Conservation (phyloP, 2,113 vertebrate genomes). For the Lasiurus cinereus region DNA sequence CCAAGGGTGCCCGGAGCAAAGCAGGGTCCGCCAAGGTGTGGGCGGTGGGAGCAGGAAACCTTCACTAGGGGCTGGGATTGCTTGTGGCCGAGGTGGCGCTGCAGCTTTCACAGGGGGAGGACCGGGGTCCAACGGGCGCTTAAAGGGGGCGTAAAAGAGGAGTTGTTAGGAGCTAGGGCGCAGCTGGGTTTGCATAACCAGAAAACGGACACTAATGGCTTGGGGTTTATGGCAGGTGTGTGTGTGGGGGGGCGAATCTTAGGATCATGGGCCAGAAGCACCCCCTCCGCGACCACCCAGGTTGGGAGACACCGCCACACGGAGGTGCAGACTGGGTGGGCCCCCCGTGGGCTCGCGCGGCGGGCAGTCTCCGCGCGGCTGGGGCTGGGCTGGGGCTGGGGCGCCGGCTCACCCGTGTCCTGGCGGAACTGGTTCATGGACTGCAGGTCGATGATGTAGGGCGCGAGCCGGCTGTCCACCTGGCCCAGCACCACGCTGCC, state of each 20-base stretch:
- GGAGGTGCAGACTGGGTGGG: background rate
- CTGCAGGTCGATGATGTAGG: slow-evolving; percentile 96
- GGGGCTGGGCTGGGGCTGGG: background rate
- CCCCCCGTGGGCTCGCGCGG: accelerated
- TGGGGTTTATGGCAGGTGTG: background rate
- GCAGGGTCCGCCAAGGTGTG: background rate
- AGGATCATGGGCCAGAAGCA: background rate
- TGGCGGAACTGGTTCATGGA: slow-evolving; percentile 98
- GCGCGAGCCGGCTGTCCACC: slow-evolving; percentile 94
- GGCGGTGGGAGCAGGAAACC: background rate
- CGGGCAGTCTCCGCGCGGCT: background rate
- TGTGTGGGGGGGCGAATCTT: too few species aligned
- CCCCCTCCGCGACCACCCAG: background rate
- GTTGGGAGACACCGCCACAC: background rate
- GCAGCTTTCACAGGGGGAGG: background rate
- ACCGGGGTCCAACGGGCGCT: background rate
- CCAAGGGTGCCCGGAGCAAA: background rate
- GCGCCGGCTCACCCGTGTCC: slow-evolving; percentile 92
- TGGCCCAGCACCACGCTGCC: slow-evolving; percentile 96
- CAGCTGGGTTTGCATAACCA: background rate
- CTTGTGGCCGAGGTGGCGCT: background rate
- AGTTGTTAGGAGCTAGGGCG: background rate
- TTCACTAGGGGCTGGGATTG: background rate
- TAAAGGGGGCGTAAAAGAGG: background rate
- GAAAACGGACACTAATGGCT: background rate